Conservation (phyloP, 1,140 invertebrate genomes). For the Macrobrachium rosenbergii region DNA sequence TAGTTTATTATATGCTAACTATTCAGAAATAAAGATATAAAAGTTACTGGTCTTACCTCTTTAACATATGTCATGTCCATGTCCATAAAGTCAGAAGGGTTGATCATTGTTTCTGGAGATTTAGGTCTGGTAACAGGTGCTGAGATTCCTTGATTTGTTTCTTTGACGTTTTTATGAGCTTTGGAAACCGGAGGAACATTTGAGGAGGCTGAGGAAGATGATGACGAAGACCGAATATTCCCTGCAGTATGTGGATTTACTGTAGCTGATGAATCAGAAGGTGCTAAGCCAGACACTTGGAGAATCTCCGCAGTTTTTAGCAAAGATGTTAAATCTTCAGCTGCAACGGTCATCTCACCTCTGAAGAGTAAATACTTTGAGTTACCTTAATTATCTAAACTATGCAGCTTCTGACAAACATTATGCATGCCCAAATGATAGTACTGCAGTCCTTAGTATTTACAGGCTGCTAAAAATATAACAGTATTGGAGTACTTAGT, state of each 20-base stretch:
- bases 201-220: conserved; percentile 40
- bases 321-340: conserved; percentile 88
- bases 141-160: neutral
- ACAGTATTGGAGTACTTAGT: too few species aligned
- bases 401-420: neutral
- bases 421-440: too few species aligned
- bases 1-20: too few species aligned
- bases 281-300: conserved; percentile 86
- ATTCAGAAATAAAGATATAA: too few species aligned
- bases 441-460: too few species aligned
- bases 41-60: conserved; percentile 25
- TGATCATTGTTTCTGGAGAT: conserved; percentile 49
- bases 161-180: conserved; percentile 5
- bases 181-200: conserved; percentile 14
- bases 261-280: conserved; percentile 48
- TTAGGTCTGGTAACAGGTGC: conserved; percentile 45
- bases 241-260: conserved; percentile 34
- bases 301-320: conserved; percentile 84
- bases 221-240: conserved; percentile 41
- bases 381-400: neutral
- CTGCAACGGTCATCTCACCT: conserved; percentile 91
- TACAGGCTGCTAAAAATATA: too few species aligned
- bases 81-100: conserved; percentile 57
- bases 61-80: conserved; percentile 60
- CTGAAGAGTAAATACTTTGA: neutral